Evolutionary conservation across 2,113 vertebrate genomes (phyloP).

Genomic region (Pseudorasbora parva): DNA sequence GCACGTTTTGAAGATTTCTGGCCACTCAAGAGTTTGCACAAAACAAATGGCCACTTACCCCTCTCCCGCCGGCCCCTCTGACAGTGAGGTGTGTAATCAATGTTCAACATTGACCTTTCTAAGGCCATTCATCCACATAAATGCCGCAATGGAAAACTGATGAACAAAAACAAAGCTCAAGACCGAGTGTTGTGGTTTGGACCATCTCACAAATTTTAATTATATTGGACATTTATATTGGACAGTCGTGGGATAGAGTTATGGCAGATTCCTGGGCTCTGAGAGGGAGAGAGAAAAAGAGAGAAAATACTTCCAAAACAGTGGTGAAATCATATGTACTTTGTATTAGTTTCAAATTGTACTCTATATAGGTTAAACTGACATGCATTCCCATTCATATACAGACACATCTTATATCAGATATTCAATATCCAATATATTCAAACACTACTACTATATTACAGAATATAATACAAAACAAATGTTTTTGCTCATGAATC

Average conservation of each 20-base stretch:
- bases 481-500: background rate
- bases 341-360: background rate
- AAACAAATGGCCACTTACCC: conserved; percentile 44
- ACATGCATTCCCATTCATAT: background rate
- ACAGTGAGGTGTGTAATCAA: conserved; percentile 23
- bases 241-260: conserved; percentile 19
- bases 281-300: background rate
- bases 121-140: conserved; percentile 43
- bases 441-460: background rate
- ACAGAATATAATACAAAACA: background rate
- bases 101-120: conserved; percentile 41
- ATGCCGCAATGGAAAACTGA: conserved; percentile 20
- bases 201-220: conserved; percentile 31
- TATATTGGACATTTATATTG: conserved; percentile 24
- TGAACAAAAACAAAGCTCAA: background rate
- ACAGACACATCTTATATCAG: background rate
- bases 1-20: conserved; percentile 40
- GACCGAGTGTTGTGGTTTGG: conserved; percentile 24
- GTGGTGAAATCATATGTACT: background rate
- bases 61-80: background rate
- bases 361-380: too few relatives aligned
- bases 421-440: background rate
- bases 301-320: background rate
- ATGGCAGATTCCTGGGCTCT: conserved; percentile 11
- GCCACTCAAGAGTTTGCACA: conserved; percentile 36